Percentiles rank a stretch among this genome's conserved stretches.
phyloP scores from a whole-genome alignment of 2,113 vertebrate genomes.

The Urocolius indicus region DNA sequence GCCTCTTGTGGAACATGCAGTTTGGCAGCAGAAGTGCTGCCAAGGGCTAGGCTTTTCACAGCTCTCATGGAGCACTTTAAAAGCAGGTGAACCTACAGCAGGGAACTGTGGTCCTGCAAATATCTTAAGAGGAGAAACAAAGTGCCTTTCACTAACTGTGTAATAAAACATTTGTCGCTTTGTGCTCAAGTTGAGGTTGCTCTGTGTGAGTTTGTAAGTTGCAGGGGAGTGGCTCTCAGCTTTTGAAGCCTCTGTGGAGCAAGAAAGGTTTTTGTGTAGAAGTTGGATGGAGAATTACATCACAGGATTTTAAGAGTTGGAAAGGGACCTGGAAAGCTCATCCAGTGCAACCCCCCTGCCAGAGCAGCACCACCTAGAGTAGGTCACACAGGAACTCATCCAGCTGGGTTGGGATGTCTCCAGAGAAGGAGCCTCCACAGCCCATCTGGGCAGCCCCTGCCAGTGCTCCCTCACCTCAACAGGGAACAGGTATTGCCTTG shows the following conservation, averaged over 20 bases:
- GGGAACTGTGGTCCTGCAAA: background rate
- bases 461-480: too few species aligned
- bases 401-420: too few species aligned
- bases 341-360: too few species aligned
- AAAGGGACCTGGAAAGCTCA: background rate
- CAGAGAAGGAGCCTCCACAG: too few species aligned
- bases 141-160: background rate
- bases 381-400: too few species aligned
- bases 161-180: constrained; percentile 21
- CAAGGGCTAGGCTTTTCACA: background rate
- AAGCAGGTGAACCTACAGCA: background rate
- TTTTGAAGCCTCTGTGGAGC: background rate
- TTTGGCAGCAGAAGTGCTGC: background rate
- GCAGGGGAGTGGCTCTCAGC: background rate
- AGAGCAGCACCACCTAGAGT: too few species aligned
- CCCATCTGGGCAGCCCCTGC: too few species aligned
- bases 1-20: background rate
- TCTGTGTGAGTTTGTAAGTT: background rate
- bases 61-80: background rate
- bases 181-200: background rate
- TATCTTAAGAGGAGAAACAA: background rate
- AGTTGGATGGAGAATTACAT: background rate
- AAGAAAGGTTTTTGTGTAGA: background rate
- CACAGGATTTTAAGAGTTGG: background rate
- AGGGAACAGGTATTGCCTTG: too few species aligned